Base-by-base conservation (phyloP, 2,888 invertebrate genomes). In the Caenorhabditis japonica region DNA sequence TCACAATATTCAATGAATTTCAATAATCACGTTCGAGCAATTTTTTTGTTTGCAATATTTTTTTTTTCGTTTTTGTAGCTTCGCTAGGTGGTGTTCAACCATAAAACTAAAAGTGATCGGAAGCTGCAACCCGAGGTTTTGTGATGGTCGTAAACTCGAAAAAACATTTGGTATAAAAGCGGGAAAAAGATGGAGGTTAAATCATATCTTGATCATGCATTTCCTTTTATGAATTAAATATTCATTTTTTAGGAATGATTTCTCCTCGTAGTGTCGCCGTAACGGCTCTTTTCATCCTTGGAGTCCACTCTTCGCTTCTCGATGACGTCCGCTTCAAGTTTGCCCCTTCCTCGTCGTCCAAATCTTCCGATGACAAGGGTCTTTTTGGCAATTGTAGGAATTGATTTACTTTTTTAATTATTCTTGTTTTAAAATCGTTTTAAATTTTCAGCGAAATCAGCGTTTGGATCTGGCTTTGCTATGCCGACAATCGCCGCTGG, bases 181-280 rank as follows among this genome's bases (percentile, higher is more conserved):
- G n/a, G 13, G 30, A n/a, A n/a, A n/a, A 21, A 27, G 10, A 25
- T 21, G 23, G 39, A 17, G 36, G 21, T n/a, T n/a, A n/a, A n/a
- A n/a, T n/a, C n/a, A n/a, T n/a, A n/a, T n/a, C n/a, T n/a, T 47
- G 17, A 46, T 39, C 39, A 21, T 17, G 46, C 30, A 46, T 62
- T 19, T 46, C 21, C 15, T 52, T 53, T 62, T 36, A 34, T 30
- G 4, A 44, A 33, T n/a, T 23, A 43, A 62, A 13, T 13, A 13
- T 17, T 12, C n/a, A 10, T n/a, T 1, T 36, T 36, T 30, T 44
- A 43, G 66, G 43, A 43, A 66, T 66, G 66, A 13, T 39, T 43
- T 66, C 56, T 49, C 55, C 55, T 58, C 56, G 43, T 17, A 43
- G 66, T 51, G 51, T 66, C 56, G 66, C 64, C 33, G 15, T 64